Conservation (phyloP, 2,797 vertebrate genomes). For the Perodicticus potto region DNA sequence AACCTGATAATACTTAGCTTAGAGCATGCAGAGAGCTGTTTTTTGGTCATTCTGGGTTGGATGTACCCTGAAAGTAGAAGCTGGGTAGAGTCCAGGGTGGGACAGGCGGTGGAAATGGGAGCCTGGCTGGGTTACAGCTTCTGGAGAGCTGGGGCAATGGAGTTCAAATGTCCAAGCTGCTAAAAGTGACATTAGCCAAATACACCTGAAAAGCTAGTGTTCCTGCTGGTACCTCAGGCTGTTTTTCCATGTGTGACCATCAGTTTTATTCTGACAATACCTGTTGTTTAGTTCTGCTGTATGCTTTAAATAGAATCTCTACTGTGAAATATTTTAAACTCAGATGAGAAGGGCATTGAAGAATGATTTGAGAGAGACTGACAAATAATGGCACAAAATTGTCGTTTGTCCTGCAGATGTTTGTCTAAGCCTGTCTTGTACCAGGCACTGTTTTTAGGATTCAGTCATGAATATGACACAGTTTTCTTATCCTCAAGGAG, state of each 20-base stretch:
- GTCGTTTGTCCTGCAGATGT: not conserved
- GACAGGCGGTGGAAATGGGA: not conserved
- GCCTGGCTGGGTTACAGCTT: not conserved
- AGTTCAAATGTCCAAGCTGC: not conserved
- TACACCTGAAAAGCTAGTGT: not conserved
- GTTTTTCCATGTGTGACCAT: not conserved
- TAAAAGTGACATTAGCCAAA: not conserved
- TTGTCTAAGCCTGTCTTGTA: not conserved
- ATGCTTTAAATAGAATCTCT: not conserved
- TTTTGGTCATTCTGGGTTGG: not conserved
- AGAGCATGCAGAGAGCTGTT: not conserved
- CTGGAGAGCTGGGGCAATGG: not conserved
- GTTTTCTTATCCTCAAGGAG: not conserved
- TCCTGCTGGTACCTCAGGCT: not conserved
- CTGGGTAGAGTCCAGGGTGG: not conserved
- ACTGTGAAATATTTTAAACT: not conserved
- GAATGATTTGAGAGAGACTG: not conserved
- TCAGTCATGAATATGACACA: not conserved
- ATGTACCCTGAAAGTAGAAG: not conserved
- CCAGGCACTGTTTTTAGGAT: not conserved
- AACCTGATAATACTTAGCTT: not conserved
- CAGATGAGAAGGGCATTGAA: not conserved
- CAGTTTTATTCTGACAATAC: not conserved
- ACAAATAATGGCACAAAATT: not conserved
- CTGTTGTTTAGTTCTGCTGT: not conserved